Conservation (phyloP, 2,113 vertebrate genomes). For the Larimichthys polyactis region DNA sequence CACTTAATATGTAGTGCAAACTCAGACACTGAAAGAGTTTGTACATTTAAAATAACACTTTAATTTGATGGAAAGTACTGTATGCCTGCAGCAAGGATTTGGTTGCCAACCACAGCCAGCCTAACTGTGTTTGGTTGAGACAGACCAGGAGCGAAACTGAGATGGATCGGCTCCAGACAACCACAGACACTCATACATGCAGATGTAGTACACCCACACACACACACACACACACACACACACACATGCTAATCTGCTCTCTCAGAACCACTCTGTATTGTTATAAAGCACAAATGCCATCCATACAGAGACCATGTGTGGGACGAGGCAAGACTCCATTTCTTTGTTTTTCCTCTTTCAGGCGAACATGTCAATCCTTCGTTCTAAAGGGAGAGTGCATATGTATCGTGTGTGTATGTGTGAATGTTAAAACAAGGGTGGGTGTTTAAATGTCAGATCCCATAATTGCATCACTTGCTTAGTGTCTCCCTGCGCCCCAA, state of each 20-base stretch:
- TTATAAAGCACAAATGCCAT: slow-evolving; percentile 59
- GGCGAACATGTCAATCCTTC: slow-evolving; percentile 58
- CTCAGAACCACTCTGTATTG: slow-evolving; percentile 58
- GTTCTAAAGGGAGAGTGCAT: slow-evolving; percentile 37
- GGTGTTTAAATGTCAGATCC: slow-evolving; percentile 73
- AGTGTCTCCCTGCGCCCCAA: slow-evolving; percentile 27
- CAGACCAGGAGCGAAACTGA: slow-evolving; percentile 51
- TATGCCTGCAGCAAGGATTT: slow-evolving; percentile 60
- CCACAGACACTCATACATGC: slow-evolving; percentile 13
- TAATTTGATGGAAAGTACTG: slow-evolving; percentile 46
- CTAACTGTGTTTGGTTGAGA: slow-evolving; percentile 49
- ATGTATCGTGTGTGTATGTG: slow-evolving; percentile 35
- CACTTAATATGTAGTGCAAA: background rate
- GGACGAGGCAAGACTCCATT: slow-evolving; percentile 54
- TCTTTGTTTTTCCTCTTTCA: slow-evolving; percentile 60
- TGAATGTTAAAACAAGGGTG: slow-evolving; percentile 55
- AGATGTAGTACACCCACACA: slow-evolving; percentile 14
- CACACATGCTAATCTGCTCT: slow-evolving; percentile 53
- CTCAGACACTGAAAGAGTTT: slow-evolving; percentile 18
- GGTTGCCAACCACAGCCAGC: slow-evolving; percentile 55
- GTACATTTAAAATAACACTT: slow-evolving; percentile 36
- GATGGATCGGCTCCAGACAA: slow-evolving; percentile 66
- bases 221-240: slow-evolving; percentile 25
- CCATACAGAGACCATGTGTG: slow-evolving; percentile 54
- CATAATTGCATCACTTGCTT: slow-evolving; percentile 70